Evolutionary conservation across 23 tunicate genomes (phyloP), one percentile per base, ranked within the genome.

Genomic region (Botrylloides violaceus): DNA sequence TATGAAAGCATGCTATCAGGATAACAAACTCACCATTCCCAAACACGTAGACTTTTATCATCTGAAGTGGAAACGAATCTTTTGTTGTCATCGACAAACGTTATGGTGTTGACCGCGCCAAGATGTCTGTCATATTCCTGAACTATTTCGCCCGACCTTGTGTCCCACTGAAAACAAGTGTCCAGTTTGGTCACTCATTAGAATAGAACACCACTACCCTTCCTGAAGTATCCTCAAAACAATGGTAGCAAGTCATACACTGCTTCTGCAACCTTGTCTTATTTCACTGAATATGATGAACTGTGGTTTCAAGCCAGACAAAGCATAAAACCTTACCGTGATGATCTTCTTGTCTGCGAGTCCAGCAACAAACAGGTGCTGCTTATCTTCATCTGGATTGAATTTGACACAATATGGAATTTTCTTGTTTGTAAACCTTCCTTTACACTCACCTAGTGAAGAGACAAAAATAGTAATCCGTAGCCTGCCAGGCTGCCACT

Each of bases 101-200:
- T 95, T 35, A 95, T 87, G 19, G 99, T 95, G 80, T 95, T 95
- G 29, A 95, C 92, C 33, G 99, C 96, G 22, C 95, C 95, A 80
- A 95, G 77, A 71, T 95, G 99, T 2, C 99, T 81, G 62, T 95
- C 99, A 72, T 95, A 95, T 76, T 95, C 96, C 59, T 93, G 98
- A 3, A 93, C 95, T 15, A 77, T 61, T 23, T 86, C 87, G 3
- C 83, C 80, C 48, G 94, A 77, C 18, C 84, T 66, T 31, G 56
- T 77, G 65, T 93, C 95, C 94, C 94, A 93, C 88, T 81, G 64
- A 4, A 71, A 89, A 29, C n/a, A n/a, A n/a, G n/a, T n/a, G n/a
- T n/a, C n/a, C n/a, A n/a, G n/a, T n/a, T n/a, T n/a, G n/a, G n/a
- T n/a, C n/a, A n/a, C n/a, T n/a, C n/a, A n/a, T n/a, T n/a, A n/a